These are phyloP conservation scores for Stegana nigrithorax DNA, from an alignment of 2,888 invertebrate species.

Conservation along the genomic window DNA sequence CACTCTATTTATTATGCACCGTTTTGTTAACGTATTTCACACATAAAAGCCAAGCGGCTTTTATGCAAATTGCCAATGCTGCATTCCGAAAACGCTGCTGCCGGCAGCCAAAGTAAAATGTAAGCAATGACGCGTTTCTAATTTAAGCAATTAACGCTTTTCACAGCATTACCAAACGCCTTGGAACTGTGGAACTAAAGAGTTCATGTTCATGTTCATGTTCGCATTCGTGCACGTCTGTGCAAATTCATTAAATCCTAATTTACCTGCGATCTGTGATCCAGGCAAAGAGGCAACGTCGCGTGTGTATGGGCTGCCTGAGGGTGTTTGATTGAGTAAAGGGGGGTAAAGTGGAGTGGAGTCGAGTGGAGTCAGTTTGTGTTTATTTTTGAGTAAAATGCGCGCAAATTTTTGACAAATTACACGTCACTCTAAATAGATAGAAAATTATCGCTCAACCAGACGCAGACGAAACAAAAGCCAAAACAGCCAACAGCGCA, in stretches of 20 bases:
- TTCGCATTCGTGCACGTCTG: background rate
- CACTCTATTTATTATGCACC: too few species aligned
- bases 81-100: too few species aligned
- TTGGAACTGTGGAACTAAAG: too few species aligned
- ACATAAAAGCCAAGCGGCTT: too few species aligned
- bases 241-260: constrained; percentile 7
- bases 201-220: background rate
- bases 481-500: background rate
- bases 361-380: background rate
- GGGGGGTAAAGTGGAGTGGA: background rate
- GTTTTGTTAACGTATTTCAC: too few species aligned
- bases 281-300: too few species aligned
- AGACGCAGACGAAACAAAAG: constrained; percentile 13
- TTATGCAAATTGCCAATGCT: too few species aligned
- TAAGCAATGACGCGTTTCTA: too few species aligned
- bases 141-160: too few species aligned
- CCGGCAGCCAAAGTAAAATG: too few species aligned
- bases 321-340: background rate
- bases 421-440: constrained; percentile 29
- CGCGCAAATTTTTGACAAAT: constrained; percentile 24
- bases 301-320: background rate
- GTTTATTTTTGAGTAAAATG: background rate
- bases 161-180: background rate
- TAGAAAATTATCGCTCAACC: constrained; percentile 22
- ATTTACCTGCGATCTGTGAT: background rate